phyloP scores from a whole-genome alignment of 2,888 invertebrate species.

The Diadromus collaris region DNA sequence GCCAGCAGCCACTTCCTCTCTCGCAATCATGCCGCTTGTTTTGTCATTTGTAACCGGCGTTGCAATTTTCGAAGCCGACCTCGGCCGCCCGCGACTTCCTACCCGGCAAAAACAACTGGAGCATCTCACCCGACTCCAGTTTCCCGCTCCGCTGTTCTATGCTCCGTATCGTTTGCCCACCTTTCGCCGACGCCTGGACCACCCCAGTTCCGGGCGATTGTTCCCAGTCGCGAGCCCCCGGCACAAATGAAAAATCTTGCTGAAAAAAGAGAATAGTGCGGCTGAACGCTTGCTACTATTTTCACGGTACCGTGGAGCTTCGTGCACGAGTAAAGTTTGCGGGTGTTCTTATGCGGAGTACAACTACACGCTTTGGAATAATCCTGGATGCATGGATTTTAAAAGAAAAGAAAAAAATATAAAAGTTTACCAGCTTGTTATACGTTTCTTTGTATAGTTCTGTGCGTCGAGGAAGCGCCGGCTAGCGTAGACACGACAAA shows the following conservation, averaged over 20 bases:
- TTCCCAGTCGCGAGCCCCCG: conserved; percentile 7
- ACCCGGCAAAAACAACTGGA: conserved; percentile 65
- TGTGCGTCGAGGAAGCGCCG: background rate
- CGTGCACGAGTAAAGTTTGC: conserved; percentile 25
- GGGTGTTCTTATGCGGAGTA: background rate
- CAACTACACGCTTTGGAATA: conserved; percentile 3
- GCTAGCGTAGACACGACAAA: conserved; percentile 8
- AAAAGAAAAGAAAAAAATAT: background rate
- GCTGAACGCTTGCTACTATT: conserved; percentile 21
- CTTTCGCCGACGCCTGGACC: conserved; percentile 18
- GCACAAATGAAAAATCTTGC: conserved; percentile 27
- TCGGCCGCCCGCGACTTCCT: conserved; percentile 28
- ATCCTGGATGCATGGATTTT: background rate
- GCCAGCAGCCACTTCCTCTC: conserved; percentile 25
- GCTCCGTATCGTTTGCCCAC: conserved; percentile 31
- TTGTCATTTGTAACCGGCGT: conserved; percentile 71
- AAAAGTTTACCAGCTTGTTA: background rate
- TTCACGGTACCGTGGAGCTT: background rate
- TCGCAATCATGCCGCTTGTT: conserved; percentile 73
- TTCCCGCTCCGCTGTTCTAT: conserved; percentile 19
- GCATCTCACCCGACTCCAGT: conserved; percentile 39
- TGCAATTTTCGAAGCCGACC: conserved; percentile 68
- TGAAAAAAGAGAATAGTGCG: too few relatives aligned
- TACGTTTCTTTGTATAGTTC: conserved; percentile 17
- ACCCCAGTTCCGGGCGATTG: conserved; percentile 6